Evolutionary conservation across 2,888 invertebrate species (phyloP).

Genomic region (Malthinus flaveolus): DNA sequence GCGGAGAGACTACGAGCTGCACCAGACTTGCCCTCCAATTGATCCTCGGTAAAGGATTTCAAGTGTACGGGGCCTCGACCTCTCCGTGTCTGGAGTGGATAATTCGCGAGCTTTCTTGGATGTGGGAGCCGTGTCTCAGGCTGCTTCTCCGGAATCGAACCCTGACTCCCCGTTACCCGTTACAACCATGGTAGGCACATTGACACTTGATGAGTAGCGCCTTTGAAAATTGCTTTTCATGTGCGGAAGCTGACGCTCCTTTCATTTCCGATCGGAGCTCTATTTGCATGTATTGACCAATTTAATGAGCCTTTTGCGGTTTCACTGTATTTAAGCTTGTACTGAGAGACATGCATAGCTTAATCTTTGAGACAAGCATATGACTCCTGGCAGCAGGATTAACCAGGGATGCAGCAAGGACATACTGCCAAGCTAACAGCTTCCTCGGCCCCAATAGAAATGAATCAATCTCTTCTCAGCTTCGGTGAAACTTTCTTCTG

Average conservation of each 20-base stretch:
- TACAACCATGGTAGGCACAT: conserved; percentile 68
- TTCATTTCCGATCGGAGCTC: conserved; percentile 56
- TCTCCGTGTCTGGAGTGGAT: conserved; percentile 61
- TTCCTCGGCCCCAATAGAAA: too few relatives aligned
- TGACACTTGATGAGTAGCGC: conserved; percentile 71
- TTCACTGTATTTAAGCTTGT: conserved; percentile 61
- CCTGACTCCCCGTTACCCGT: conserved; percentile 76
- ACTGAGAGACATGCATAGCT: conserved; percentile 71
- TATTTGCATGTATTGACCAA: conserved; percentile 67
- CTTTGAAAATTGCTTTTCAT: conserved; percentile 66
- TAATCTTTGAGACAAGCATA: conserved; percentile 71
- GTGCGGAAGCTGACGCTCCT: conserved; percentile 56
- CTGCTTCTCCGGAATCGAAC: conserved; percentile 74
- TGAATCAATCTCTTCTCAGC: too few relatives aligned
- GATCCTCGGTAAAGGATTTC: background rate
- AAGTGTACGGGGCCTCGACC: conserved; percentile 59
- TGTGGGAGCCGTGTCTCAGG: conserved; percentile 72
- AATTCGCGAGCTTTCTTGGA: conserved; percentile 73
- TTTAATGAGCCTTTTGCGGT: conserved; percentile 66
- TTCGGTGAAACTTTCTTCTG: too few relatives aligned
- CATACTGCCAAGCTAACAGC: too few relatives aligned
- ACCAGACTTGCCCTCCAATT: conserved; percentile 57
- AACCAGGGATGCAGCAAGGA: conserved; percentile 52
- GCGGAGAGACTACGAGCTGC: too few relatives aligned
- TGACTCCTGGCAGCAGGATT: conserved; percentile 66